Conservation (phyloP, 2,113 vertebrate species). For the Psettodes erumei region DNA sequence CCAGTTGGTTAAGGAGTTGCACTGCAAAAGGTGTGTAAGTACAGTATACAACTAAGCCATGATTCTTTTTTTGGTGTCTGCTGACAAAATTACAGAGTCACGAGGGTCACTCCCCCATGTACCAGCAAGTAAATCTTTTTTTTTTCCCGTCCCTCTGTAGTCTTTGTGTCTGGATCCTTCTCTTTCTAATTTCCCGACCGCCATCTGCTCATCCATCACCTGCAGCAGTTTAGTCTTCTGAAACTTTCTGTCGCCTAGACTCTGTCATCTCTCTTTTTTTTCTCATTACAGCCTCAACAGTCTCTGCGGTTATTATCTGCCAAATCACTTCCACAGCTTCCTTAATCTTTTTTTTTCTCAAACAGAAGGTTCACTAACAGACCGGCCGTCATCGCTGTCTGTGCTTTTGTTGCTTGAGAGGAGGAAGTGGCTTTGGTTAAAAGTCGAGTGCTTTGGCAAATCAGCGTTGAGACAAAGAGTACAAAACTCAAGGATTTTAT, state of each 20-base stretch:
- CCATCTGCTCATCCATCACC: constrained; percentile 64
- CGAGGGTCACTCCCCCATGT: constrained; percentile 3
- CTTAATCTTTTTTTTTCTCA: constrained; percentile 50
- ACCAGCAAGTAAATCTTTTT: constrained; percentile 31
- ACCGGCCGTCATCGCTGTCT: constrained; percentile 36
- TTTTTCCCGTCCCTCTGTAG: background rate
- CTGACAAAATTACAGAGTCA: constrained; percentile 34
- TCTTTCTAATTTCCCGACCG: constrained; percentile 54
- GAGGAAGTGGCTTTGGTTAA: constrained; percentile 31
- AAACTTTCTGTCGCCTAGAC: constrained; percentile 17
- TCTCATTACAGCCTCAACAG: constrained; percentile 18
- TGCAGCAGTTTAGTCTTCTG: constrained; percentile 43
- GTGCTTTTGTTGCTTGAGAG: constrained; percentile 43
- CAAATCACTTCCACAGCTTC: constrained; percentile 52
- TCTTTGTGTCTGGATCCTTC: constrained; percentile 22
- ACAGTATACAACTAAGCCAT: constrained; percentile 10
- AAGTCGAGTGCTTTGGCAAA: constrained; percentile 51
- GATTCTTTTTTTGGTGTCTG: constrained; percentile 28
- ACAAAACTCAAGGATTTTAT: background rate
- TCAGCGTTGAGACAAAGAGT: constrained; percentile 20
- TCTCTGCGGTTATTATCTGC: constrained; percentile 41
- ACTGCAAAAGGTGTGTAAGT: background rate
- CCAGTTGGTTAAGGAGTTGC: background rate
- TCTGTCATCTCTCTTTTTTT: constrained; percentile 13
- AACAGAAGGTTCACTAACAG: constrained; percentile 66